phyloP scores from a whole-genome alignment of 2,888 invertebrate species.

The Tinea trinotella region DNA sequence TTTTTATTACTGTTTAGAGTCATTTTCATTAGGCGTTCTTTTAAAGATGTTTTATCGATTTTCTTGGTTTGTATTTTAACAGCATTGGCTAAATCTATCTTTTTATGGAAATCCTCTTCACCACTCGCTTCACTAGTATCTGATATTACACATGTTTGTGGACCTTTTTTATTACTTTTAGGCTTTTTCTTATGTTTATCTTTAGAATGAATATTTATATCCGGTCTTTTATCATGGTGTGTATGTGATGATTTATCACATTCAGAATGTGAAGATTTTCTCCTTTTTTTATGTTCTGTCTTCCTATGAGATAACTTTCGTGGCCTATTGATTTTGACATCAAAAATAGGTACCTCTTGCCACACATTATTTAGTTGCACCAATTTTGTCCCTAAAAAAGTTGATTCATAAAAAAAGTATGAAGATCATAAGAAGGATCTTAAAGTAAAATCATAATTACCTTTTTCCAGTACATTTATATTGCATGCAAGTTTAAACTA shows the following conservation, averaged over 20 bases:
- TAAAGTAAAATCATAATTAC: not conserved
- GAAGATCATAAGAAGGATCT: too few relatives aligned
- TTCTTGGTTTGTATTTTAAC: slow-evolving; percentile 52
- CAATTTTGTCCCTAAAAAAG: not conserved
- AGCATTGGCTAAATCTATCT: slow-evolving; percentile 68
- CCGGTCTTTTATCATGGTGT: not conserved
- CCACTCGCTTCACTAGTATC: slow-evolving; percentile 59
- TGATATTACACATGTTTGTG: slow-evolving; percentile 33
- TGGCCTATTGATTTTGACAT: not conserved
- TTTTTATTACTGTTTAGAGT: slow-evolving; percentile 25
- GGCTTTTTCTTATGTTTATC: slow-evolving; percentile 28
- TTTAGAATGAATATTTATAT: not conserved
- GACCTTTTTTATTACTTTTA: slow-evolving; percentile 31
- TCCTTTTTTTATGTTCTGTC: not conserved
- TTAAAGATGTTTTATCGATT: slow-evolving; percentile 49
- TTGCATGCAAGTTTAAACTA: not conserved
- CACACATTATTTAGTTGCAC: not conserved
- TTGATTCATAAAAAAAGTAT: not conserved
- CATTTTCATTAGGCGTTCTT: slow-evolving; percentile 56
- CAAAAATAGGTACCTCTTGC: not conserved
- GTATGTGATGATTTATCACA: too few relatives aligned
- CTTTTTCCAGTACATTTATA: not conserved
- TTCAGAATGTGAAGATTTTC: too few relatives aligned
- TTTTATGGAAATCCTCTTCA: slow-evolving; percentile 46
- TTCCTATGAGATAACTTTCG: not conserved